Base-by-base conservation (phyloP, 37 sponge, comb jelly and placozoan species). In the Cladorhizidae sp. region DNA sequence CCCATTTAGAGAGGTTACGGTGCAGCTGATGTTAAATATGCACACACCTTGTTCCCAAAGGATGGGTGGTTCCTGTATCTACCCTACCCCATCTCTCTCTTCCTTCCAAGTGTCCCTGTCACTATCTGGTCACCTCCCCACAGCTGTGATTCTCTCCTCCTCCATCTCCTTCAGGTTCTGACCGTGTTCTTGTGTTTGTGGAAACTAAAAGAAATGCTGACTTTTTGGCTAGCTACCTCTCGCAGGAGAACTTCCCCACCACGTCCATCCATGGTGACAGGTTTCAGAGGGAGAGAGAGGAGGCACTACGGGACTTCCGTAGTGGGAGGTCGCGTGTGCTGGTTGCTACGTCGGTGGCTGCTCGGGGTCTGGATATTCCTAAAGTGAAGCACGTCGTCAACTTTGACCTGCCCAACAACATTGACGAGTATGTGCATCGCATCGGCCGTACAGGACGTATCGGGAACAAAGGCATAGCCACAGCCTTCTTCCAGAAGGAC, bases 181-280 rank as follows among this genome's bases (percentile, higher is more conserved):
- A 93, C 71, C 72, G 93, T 41, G 72, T 75, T 0, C 74, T 97
- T 22, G 94, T 97, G 45, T 97, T 97, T 82, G 97, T 97, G 36
- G 95, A 97, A 43, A 97, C 97, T 1, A 97, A 97, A 83, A 64
- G 95, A 65, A 89, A 86, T 68, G 94, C 94, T 61, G 97, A 97
- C 50, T 97, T 93, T 75, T 69, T 97, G 36, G 94, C 97, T 37
- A 75, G 83, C n/a, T 86, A 72, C 67, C 86, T 97, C 64, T 97
- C 95, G 17, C 97, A 97, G 50, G 88, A 85, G 49, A 79, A 80
- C 61, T 94, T 92, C 57, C 95, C 95, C 8, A 89, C 95, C 64
- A 97, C 97, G 50, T 92, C 93, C 71, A 97, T 97, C 63, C 97
- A 97, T 74, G 97, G 97, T 41, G 98, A 95, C 72, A 90, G 95